Base-by-base conservation (phyloP, 2,888 invertebrate genomes). In the Eutolmus rufibarbis region DNA sequence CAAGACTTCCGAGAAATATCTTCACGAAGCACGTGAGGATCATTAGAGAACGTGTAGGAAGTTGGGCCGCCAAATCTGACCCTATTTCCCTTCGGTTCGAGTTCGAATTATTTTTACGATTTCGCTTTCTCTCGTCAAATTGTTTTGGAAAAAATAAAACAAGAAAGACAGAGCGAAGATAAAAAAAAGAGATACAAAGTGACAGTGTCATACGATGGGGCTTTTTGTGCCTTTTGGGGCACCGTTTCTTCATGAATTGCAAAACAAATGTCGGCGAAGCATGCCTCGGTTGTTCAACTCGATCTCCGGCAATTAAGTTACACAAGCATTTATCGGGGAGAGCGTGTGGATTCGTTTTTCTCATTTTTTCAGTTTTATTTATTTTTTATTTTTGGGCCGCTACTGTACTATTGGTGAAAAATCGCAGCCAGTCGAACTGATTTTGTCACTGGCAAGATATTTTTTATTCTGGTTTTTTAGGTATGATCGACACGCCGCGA, bases 101-200 rank as follows among this genome's bases (percentile, higher is more conserved):
- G 12, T 66, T 66, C 66, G 66, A 66, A 57, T 82, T 37, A 82
- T 82, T 82, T 82, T 82, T 82, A 82, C 82, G 82, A 57, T 82
- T 82, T 82, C 82, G 82, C 82, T 82, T 82, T 82, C 82, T 57
- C 82, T 79, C 57, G 66, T 82, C 66, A 57, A 82, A 82, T 82
- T 82, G 82, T 82, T 82, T 82, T 46, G 14, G 57, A 57, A 57
- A n/a, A 57, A 82, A 57, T 57, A 66, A 56, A 56, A 37, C 40
- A 31, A 56, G 28, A 51, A 81, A 78, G 43, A 78, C 28, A 78
- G 19, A 78, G 56, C 66, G 51, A 66, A 82, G 66, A 78, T 9
- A 23, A 19, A 37, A 66, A 66, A 66, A 74, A 40, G 8, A 43
- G 23, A n/a, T 8, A 46, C 78, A 28, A 43, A 28, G 78, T 40